Conservation (phyloP, 2,113 vertebrate genomes). For the Malurus cyaneus region DNA sequence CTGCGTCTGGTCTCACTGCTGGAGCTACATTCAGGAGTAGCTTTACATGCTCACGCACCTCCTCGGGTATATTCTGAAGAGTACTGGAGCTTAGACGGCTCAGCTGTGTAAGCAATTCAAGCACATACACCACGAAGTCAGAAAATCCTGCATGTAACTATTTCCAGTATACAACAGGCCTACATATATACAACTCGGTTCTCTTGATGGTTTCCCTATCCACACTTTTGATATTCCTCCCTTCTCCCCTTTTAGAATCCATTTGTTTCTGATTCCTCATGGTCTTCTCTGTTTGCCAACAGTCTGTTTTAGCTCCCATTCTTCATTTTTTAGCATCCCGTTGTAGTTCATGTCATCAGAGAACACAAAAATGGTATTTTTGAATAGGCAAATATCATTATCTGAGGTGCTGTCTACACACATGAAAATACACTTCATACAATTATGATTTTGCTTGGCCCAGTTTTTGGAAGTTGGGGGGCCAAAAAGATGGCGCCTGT, state of each 20-base stretch:
- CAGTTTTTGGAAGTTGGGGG: no score
- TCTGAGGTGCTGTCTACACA: neutral
- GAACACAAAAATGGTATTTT: neutral
- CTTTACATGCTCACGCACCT: slow-evolving; percentile 92
- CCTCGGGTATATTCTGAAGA: slow-evolving; percentile 88
- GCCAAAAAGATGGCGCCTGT: no score
- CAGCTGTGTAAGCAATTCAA: slow-evolving; percentile 76
- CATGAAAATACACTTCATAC: neutral
- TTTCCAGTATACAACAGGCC: neutral
- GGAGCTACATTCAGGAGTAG: slow-evolving; percentile 92
- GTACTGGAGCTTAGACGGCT: slow-evolving; percentile 86
- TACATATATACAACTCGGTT: neutral
- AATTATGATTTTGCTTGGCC: neutral
- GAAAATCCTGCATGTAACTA: neutral
- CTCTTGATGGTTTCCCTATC: neutral
- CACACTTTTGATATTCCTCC: neutral
- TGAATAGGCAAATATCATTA: neutral
- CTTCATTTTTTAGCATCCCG: neutral
- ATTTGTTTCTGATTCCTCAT: neutral
- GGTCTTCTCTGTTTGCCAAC: neutral
- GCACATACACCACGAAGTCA: slow-evolving; percentile 13
- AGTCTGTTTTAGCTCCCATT: neutral
- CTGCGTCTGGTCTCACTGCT: slow-evolving; percentile 92
- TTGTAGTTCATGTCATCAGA: neutral
- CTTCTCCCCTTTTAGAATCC: neutral